Percentiles rank a stretch among this genome's conserved stretches.
These are phyloP conservation scores for Drosophila repletoides DNA, from an alignment of 1,140 invertebrate genomes.

Conservation along the genomic window DNA sequence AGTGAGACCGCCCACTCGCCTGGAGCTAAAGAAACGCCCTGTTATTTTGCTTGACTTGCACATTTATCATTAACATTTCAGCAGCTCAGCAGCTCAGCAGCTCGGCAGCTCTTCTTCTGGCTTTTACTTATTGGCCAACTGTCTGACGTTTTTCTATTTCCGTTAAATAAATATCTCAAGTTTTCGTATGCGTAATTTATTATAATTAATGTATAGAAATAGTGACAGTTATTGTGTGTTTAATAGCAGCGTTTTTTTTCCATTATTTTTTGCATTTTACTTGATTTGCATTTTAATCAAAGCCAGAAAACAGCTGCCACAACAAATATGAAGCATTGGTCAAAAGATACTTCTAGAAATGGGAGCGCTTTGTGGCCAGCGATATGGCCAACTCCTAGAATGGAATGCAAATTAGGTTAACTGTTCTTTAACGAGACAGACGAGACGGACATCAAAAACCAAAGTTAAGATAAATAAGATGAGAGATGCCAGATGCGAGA, in stretches of 20 bases:
- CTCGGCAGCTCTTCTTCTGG: slow-evolving; percentile 29
- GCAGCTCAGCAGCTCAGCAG: too few relatives aligned
- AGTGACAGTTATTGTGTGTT: slow-evolving; percentile 66
- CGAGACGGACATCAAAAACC: slow-evolving; percentile 31
- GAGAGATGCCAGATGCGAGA: slow-evolving; percentile 17
- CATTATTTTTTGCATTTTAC: neutral
- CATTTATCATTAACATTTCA: slow-evolving; percentile 75
- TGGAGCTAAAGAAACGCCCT: slow-evolving; percentile 9
- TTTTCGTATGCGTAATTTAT: slow-evolving; percentile 57
- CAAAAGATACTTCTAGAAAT: slow-evolving; percentile 23
- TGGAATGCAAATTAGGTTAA: slow-evolving; percentile 67
- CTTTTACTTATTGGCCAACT: slow-evolving; percentile 32
- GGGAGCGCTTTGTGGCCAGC: slow-evolving; percentile 22
- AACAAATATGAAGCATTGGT: slow-evolving; percentile 12
- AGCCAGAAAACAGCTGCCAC: slow-evolving; percentile 49
- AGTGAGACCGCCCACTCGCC: slow-evolving; percentile 4
- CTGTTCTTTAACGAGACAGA: slow-evolving; percentile 59
- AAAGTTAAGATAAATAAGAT: slow-evolving; percentile 24
- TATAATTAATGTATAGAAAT: slow-evolving; percentile 65
- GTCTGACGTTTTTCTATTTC: slow-evolving; percentile 50
- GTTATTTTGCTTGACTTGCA: slow-evolving; percentile 21
- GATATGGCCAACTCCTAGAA: slow-evolving; percentile 45
- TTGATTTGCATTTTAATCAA: slow-evolving; percentile 67
- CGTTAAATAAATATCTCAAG: slow-evolving; percentile 34
- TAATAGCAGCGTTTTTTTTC: slow-evolving; percentile 56